These are phyloP conservation scores for Molossus alvarezi DNA, from an alignment of 2,797 vertebrate genomes.

Conservation along the genomic window DNA sequence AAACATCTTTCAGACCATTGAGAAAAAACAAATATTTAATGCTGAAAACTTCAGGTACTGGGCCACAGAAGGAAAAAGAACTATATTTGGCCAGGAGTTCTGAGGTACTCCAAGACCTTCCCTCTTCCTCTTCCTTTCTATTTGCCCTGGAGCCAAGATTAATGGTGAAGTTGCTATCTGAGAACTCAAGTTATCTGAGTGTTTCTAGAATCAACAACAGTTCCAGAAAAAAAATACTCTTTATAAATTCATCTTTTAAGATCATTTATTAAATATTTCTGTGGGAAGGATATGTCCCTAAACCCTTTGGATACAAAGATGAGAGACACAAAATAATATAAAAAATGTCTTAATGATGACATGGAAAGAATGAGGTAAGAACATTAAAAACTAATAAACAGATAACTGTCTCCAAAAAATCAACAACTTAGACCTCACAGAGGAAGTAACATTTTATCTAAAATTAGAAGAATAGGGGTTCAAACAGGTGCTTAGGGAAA, in stretches of 20 bases:
- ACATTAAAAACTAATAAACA: background rate
- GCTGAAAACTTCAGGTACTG: background rate
- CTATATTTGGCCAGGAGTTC: background rate
- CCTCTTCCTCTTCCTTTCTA: background rate
- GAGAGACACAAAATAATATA: background rate
- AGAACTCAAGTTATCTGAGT: background rate
- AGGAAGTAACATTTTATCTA: background rate
- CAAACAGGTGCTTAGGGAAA: background rate
- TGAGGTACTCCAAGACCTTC: background rate
- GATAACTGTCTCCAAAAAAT: background rate
- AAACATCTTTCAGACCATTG: background rate
- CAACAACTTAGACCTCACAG: background rate
- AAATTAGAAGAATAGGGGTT: background rate
- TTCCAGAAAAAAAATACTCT: background rate
- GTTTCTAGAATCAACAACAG: background rate
- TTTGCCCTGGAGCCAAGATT: background rate
- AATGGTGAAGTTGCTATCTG: background rate
- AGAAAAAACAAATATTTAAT: background rate
- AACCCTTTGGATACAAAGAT: background rate
- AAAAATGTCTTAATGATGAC: background rate
- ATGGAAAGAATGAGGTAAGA: background rate
- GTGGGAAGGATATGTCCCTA: background rate
- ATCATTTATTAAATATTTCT: constrained; percentile 26
- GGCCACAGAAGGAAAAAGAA: background rate
- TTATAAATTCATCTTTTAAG: background rate